phyloP scores from a whole-genome alignment of 2,888 invertebrate species.

The Tenthredo livida region DNA sequence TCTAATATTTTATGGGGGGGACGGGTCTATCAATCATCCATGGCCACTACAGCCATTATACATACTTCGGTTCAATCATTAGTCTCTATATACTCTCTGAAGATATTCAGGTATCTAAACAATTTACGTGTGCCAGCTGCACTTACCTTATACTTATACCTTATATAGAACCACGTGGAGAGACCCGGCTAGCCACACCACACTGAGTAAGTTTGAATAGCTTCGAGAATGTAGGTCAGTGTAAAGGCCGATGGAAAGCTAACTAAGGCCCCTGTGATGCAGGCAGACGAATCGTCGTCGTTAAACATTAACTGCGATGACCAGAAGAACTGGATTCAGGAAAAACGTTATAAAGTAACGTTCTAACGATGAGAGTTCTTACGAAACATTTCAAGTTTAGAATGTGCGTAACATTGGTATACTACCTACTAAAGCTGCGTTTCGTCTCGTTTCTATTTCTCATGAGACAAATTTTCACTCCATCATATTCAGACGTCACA shows the following conservation, averaged over 20 bases:
- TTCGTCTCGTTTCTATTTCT: not conserved
- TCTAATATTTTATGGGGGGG: not conserved
- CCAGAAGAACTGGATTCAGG: slow-evolving; percentile 25
- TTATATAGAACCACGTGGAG: slow-evolving; percentile 29
- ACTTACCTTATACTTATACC: slow-evolving; percentile 30
- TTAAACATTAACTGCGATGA: not conserved
- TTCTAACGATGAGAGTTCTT: not conserved
- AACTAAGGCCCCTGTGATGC: slow-evolving; percentile 55
- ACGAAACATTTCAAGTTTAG: not conserved
- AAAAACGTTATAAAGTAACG: not conserved
- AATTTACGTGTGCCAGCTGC: not conserved
- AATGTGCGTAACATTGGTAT: not conserved
- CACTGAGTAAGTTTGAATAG: slow-evolving; percentile 8
- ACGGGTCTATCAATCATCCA: not conserved
- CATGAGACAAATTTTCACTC: not conserved
- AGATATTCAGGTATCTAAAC: not conserved
- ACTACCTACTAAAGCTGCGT: not conserved
- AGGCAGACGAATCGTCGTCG: slow-evolving; percentile 30
- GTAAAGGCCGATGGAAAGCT: slow-evolving; percentile 76
- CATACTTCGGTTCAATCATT: not conserved
- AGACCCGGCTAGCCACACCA: slow-evolving; percentile 36
- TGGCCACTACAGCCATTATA: not conserved
- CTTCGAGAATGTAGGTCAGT: slow-evolving; percentile 73
- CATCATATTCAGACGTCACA: not conserved
- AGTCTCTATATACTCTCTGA: not conserved